Conservation (phyloP, 2,113 vertebrate species). For the Aviceda subcristata region DNA sequence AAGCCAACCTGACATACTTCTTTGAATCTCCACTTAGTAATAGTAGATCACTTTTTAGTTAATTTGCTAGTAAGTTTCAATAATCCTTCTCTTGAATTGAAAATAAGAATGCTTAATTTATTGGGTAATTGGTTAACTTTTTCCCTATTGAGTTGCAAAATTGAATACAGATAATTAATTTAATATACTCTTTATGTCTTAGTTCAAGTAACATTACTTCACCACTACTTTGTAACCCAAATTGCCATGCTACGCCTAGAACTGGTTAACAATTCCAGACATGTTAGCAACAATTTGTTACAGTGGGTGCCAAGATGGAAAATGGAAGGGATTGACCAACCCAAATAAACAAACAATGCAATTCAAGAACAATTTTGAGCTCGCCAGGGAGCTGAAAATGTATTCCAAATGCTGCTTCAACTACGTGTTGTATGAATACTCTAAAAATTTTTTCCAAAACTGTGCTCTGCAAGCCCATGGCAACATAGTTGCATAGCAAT, state of each 20-base stretch:
- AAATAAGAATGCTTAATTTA: neutral
- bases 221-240: neutral
- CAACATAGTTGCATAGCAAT: neutral
- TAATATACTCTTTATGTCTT: neutral
- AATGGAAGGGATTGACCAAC: neutral
- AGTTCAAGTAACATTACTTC: neutral
- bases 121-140: neutral
- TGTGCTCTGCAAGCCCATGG: neutral
- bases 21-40: neutral
- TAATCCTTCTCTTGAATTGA: neutral
- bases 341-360: conserved; percentile 12
- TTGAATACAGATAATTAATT: neutral
- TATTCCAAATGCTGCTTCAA: conserved; percentile 20
- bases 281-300: neutral
- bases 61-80: neutral
- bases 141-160: neutral
- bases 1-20: neutral
- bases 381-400: conserved; percentile 6
- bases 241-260: neutral
- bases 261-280: neutral
- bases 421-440: neutral
- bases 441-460: neutral
- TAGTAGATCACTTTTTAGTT: neutral
- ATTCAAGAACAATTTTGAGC: neutral
- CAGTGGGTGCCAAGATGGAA: neutral